Evolutionary conservation across 2,113 vertebrate species (phyloP).

Genomic region (Psilopogon haemacephalus): DNA sequence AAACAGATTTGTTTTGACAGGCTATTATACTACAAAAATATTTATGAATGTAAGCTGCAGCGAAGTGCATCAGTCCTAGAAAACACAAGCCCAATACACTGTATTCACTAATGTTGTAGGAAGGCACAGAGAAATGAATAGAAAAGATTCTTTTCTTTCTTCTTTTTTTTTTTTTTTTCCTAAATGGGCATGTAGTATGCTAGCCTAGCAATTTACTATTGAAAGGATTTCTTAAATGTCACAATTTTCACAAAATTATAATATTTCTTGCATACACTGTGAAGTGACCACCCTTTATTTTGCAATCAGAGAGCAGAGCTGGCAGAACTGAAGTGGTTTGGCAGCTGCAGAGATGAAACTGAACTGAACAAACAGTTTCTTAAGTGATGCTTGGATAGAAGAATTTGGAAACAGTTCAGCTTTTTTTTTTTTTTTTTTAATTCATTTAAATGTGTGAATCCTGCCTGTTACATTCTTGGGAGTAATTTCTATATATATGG

Average conservation of each 20-base stretch:
- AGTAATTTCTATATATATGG: conserved; percentile 74
- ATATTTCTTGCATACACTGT: conserved; percentile 74
- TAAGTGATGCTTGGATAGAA: conserved; percentile 80
- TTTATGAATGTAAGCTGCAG: conserved; percentile 78
- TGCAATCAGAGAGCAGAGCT: conserved; percentile 79
- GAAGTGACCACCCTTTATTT: conserved; percentile 84
- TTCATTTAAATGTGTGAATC: conserved; percentile 82
- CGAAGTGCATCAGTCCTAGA: conserved; percentile 66
- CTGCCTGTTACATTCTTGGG: conserved; percentile 75
- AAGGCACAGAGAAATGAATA: conserved; percentile 39
- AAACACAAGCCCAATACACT: conserved; percentile 28
- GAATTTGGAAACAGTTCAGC: conserved; percentile 81
- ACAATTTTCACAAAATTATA: conserved; percentile 68
- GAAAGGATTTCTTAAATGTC: conserved; percentile 54
- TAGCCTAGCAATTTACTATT: conserved; percentile 40
- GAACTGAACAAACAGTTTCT: conserved; percentile 84
- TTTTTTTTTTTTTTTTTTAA: conserved; percentile 48
- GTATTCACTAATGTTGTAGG: conserved; percentile 20
- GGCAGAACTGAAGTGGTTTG: conserved; percentile 79
- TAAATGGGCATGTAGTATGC: conserved; percentile 9
- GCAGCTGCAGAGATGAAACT: conserved; percentile 81
- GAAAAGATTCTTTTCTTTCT: not conserved
- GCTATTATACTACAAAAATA: conserved; percentile 77
- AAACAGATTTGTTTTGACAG: conserved; percentile 84
- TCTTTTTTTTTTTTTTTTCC: not conserved